Conservation (phyloP, 2,888 invertebrate genomes). For the Helleia helle region DNA sequence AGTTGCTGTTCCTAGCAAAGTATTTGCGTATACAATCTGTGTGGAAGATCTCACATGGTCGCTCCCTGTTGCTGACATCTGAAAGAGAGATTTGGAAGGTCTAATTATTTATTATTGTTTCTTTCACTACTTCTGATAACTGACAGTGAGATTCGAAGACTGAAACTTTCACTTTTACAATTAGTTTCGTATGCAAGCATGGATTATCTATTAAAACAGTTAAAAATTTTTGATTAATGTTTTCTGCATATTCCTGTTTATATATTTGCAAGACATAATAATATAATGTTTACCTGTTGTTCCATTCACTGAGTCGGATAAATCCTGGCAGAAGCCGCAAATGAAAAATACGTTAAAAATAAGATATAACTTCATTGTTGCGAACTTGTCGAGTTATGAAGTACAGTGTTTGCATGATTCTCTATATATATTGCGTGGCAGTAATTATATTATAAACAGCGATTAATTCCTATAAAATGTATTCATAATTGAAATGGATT, state of each 20-base stretch:
- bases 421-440: not conserved
- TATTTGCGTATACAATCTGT: constrained; percentile 19
- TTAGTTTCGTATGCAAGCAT: too few relatives aligned
- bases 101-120: too few relatives aligned
- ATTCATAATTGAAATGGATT: not conserved
- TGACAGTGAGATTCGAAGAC: too few relatives aligned
- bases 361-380: not conserved
- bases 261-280: too few relatives aligned
- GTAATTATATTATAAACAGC: not conserved
- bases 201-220: too few relatives aligned
- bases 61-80: constrained; percentile 9
- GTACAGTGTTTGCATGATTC: not conserved
- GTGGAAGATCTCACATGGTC: constrained; percentile 20
- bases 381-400: not conserved
- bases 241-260: too few relatives aligned
- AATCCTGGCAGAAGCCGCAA: not conserved
- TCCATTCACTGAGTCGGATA: not conserved
- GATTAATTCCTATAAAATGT: not conserved
- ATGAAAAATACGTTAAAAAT: not conserved
- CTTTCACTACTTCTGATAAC: too few relatives aligned
- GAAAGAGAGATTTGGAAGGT: not conserved
- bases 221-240: too few relatives aligned
- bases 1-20: constrained; percentile 10
- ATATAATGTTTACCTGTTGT: not conserved
- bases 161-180: too few relatives aligned